Evolutionary conservation across 53 echinoderm and acorn worm species (phyloP), one percentile per base, ranked within the genome.

Genomic region (Temnopleurus reevesii): DNA sequence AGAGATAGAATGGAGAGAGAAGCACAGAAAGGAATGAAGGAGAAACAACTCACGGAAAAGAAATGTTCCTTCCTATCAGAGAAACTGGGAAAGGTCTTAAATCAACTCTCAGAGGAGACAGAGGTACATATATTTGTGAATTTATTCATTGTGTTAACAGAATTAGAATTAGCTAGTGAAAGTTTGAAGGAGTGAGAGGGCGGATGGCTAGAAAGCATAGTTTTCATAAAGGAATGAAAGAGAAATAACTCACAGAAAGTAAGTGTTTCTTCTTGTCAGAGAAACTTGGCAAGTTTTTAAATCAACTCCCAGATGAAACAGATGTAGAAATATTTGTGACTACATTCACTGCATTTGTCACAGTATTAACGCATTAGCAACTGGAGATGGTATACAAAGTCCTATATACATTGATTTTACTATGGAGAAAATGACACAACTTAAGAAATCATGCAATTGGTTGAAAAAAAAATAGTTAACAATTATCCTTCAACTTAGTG

Each of bases 121-220:
- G 93, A 96, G 93, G 96, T 95, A 71, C 8, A 15, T 49, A 15
- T 1, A 17, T 63, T 63, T 38, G 41, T 21, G 36, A 38, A 41
- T 21, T 49, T 9, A 1, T 12, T 15, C 49, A 1, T 49, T 49
- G 15, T 15, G 97, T 92, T 95, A 79, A 90, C 94, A 30, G 97
- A 97, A 44, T 91, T 95, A 17, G 97, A 95, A 85, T 77, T 90
- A 89, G 95, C 27, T 97, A 94, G 8, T 92, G 91, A 66, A 97
- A 95, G 59, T 91, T 92, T 30, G 81, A 95, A 35, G 97, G 94
- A 59, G 97, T 95, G 53, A 81, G 94, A 90, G 97, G 95, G 43
- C 77, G 90, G 33, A 90, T 94, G 83, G 97, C 95, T 84, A 92
- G 93, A 82, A 86, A 45, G 46, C 92, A 21, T 94, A 95, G 61